These are phyloP conservation scores for Hymenochirus boettgeri DNA, from an alignment of 2,113 vertebrate genomes.

Conservation along the genomic window DNA sequence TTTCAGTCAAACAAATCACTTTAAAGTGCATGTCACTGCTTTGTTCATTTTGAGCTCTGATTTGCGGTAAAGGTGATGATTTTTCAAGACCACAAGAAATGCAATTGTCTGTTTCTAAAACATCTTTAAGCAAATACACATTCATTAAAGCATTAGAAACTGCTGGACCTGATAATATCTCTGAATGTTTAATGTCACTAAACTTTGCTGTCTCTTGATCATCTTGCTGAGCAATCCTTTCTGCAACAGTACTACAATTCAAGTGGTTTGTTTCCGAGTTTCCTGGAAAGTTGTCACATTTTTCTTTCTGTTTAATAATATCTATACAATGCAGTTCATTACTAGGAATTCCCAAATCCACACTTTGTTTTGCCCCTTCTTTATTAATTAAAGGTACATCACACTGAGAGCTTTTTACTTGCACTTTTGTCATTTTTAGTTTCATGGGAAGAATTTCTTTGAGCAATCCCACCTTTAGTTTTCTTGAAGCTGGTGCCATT, in stretches of 20 bases:
- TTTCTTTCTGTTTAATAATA: background rate
- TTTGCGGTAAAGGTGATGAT: no score
- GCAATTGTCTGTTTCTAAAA: no score
- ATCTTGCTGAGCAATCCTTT: background rate
- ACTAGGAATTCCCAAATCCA: no score
- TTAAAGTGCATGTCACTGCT: no score
- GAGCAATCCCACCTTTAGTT: background rate
- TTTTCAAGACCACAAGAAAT: background rate
- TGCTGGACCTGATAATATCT: background rate
- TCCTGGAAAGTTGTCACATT: background rate
- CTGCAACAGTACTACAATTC: background rate
- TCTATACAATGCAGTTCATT: background rate
- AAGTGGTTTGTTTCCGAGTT: background rate
- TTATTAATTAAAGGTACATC: background rate
- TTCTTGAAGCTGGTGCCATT: background rate
- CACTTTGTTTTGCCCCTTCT: background rate
- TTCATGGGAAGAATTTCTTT: background rate
- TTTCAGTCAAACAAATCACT: no score
- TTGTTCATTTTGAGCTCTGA: no score
- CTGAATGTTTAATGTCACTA: background rate
- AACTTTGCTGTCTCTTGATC: background rate
- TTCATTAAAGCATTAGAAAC: background rate
- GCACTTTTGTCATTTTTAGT: background rate
- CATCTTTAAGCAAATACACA: no score
- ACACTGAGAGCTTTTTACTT: background rate